phyloP scores from a whole-genome alignment of 2,113 vertebrate species.

The Burhinus oedicnemus region DNA sequence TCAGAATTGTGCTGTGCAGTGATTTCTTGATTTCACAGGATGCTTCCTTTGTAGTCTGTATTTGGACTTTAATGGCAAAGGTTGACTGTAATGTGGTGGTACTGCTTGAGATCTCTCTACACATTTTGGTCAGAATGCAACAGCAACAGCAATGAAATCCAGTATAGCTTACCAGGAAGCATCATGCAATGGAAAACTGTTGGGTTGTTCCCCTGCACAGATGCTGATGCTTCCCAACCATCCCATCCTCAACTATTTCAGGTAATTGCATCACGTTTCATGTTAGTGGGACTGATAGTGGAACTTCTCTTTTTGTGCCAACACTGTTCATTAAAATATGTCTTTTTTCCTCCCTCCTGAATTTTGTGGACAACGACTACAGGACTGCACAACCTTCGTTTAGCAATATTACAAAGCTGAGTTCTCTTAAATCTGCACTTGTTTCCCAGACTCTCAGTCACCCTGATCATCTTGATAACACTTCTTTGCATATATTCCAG shows the following conservation, averaged over 20 bases:
- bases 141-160: not conserved
- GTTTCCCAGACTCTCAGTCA: not conserved
- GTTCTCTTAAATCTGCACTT: not conserved
- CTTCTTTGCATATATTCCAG: not conserved
- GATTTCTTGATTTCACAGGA: not conserved
- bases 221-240: not conserved
- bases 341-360: not conserved
- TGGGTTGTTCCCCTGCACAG: not conserved
- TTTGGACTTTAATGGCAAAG: not conserved
- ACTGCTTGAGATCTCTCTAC: not conserved
- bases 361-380: not conserved
- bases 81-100: not conserved
- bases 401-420: not conserved
- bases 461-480: not conserved
- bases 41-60: not conserved
- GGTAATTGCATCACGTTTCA: rapidly evolving
- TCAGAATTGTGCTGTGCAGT: not conserved
- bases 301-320: not conserved
- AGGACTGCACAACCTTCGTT: not conserved
- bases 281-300: not conserved
- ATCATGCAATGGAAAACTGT: not conserved
- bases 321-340: not conserved
- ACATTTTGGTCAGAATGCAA: not conserved
- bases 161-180: not conserved
- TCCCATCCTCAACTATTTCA: not conserved